Evolutionary conservation across 2,888 invertebrate genomes (phyloP), one percentile per base, ranked within the genome.

Genomic region (Monopis laevigella): DNA sequence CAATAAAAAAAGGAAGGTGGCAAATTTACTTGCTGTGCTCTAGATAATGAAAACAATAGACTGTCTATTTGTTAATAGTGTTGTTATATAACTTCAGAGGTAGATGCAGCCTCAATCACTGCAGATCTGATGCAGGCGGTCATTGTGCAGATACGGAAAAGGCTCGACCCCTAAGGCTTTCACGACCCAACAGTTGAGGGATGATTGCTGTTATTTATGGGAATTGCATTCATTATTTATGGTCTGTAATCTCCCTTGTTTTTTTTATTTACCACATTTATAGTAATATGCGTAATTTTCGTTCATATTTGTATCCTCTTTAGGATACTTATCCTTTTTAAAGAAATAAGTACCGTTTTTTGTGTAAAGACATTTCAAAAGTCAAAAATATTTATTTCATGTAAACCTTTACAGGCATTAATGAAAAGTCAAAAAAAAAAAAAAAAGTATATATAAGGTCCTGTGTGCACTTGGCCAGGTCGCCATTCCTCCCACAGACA

Each of bases 201-300:
- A 51, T 59, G 56, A 59, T 58, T 58, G 56, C 54, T 46, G 50
- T 53, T 54, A 52, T 56, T 58, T 58, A 52, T 49, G 46, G 11
- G 29, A 29, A 40, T 29, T 40, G 40, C 28, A 3, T 28, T n/a
- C 29, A 19, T 40, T 29, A 29, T 40, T 40, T 40, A 40, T 18
- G 29, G 28, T 10, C 34, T 34, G n/a, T 21, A 2, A 13, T 36
- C 21, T 36, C 36, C 36, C 7, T 21, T 11, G 13, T 36, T 36
- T 36, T 16, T 12, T 16, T 30, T 8, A 21, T 21, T 21, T 21
- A 21, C 24, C 24, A 21, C 24, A 5, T 21, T 8, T 7, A 5
- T 21, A 7, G 8, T 7, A 21, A 21, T 21, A 21, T 21, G 5
- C 5, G 24, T 8, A 21, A 5, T 21, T 7, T 21, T 21, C 24